These are phyloP conservation scores for Zaprionus capensis DNA, from an alignment of 1,140 invertebrate genomes.

Conservation along the genomic window DNA sequence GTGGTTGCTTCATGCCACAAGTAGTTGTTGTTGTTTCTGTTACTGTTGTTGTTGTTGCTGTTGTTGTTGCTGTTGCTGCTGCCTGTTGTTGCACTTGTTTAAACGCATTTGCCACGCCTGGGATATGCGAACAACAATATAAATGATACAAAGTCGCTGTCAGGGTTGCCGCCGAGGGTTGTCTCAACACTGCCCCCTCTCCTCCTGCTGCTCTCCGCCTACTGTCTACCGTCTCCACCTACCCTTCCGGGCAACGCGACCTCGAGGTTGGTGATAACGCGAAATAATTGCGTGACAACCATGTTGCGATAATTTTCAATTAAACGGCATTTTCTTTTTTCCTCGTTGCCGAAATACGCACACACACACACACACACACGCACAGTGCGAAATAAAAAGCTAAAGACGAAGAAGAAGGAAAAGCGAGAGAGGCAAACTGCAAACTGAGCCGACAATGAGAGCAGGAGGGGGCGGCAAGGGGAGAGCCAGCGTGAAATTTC, in stretches of 20 bases:
- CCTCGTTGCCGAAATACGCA: slow-evolving; percentile 38
- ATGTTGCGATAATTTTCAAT: slow-evolving; percentile 84
- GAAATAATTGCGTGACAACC: slow-evolving; percentile 84
- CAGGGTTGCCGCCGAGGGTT: slow-evolving; percentile 35
- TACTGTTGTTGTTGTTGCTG: not conserved
- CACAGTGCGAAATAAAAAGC: slow-evolving; percentile 14
- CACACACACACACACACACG: slow-evolving; percentile 16
- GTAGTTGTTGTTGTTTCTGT: slow-evolving; percentile 4
- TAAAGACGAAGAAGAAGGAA: slow-evolving; percentile 15
- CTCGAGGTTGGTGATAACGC: slow-evolving; percentile 68
- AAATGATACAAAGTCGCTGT: slow-evolving; percentile 59
- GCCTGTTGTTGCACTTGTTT: slow-evolving; percentile 66
- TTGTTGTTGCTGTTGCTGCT: not conserved
- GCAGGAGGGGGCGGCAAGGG: not conserved
- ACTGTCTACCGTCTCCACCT: not conserved
- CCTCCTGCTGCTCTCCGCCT: not conserved
- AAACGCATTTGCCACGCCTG: slow-evolving; percentile 66
- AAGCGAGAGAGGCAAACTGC: slow-evolving; percentile 1
- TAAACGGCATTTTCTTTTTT: slow-evolving; percentile 75
- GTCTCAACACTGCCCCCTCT: slow-evolving; percentile 19
- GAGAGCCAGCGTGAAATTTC: slow-evolving; percentile 75
- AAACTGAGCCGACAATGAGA: not conserved
- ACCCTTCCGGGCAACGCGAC: not conserved
- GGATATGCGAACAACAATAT: slow-evolving; percentile 54
- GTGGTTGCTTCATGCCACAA: slow-evolving; percentile 31